A percentile compares a stretch with the other conserved stretches of the same genome.
phyloP scores from a whole-genome alignment of 1,140 invertebrate species.

The Trigoniulus corallinus region DNA sequence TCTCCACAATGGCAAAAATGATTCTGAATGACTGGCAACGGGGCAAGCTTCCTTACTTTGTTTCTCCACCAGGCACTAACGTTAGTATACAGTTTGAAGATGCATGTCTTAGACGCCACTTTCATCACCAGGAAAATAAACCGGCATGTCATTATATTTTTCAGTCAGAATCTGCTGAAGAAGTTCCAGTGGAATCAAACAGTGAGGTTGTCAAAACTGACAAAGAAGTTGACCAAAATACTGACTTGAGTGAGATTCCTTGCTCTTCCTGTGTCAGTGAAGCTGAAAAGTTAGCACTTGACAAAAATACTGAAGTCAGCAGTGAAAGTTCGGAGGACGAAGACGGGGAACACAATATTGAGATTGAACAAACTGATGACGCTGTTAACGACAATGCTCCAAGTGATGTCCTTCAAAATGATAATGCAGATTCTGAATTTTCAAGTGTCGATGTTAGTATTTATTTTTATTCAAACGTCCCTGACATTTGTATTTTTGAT shows the following conservation, averaged over 20 bases:
- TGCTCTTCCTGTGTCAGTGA: too few species aligned
- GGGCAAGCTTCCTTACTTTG: conserved; percentile 90
- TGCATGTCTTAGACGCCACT: too few species aligned
- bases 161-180: neutral
- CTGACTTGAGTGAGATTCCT: too few species aligned
- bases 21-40: conserved; percentile 97
- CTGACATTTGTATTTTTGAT: too few species aligned
- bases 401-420: neutral
- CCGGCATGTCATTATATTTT: too few species aligned
- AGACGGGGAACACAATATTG: neutral
- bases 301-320: neutral
- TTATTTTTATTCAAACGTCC: too few species aligned
- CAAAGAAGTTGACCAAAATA: neutral
- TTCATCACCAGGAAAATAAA: too few species aligned
- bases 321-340: neutral
- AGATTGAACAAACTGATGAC: neutral
- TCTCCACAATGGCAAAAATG: conserved; percentile 75
- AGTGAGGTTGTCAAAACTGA: neutral
- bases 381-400: neutral
- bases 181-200: neutral
- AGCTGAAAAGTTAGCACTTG: neutral
- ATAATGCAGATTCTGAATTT: too few species aligned
- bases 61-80: conserved; percentile 44
- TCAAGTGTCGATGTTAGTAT: neutral
- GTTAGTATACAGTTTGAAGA: too few species aligned